Conservation (phyloP, 1,140 invertebrate species). For the Temnothorax nylanderi region DNA sequence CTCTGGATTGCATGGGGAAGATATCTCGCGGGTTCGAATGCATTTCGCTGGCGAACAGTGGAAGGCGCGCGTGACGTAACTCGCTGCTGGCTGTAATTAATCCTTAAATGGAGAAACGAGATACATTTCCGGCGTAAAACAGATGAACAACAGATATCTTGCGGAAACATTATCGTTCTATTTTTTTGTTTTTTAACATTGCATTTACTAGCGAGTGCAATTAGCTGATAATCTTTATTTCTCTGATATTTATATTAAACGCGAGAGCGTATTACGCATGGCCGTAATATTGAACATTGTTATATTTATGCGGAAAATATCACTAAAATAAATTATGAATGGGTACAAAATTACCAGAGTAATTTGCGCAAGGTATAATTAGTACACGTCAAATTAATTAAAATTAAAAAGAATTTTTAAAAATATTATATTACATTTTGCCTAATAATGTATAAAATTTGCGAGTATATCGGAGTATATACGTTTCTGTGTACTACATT, state of each 20-base stretch:
- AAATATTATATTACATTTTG: not conserved
- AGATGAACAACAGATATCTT: constrained; percentile 4
- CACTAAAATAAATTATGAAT: constrained; percentile 24
- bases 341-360: not conserved
- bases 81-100: constrained; percentile 51
- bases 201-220: not conserved
- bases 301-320: not conserved
- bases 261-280: not conserved
- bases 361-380: constrained; percentile 12
- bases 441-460: constrained; percentile 17
- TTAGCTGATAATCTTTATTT: constrained; percentile 6
- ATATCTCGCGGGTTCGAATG: constrained; percentile 41
- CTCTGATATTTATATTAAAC: not conserved
- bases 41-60: constrained; percentile 7
- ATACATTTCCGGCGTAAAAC: constrained; percentile 24
- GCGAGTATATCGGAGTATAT: not conserved
- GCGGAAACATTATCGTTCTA: constrained; percentile 4
- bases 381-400: constrained; percentile 22
- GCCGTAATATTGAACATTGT: constrained; percentile 15
- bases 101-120: constrained; percentile 48
- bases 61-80: not conserved
- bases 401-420: constrained; percentile 17
- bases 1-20: constrained; percentile 56
- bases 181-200: not conserved
- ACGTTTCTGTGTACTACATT: not conserved